A percentile compares a stretch with the other conserved stretches of the same genome.
Evolutionary conservation across 2,113 vertebrate species (phyloP).

Genomic region (Stegostoma tigrinum): DNA sequence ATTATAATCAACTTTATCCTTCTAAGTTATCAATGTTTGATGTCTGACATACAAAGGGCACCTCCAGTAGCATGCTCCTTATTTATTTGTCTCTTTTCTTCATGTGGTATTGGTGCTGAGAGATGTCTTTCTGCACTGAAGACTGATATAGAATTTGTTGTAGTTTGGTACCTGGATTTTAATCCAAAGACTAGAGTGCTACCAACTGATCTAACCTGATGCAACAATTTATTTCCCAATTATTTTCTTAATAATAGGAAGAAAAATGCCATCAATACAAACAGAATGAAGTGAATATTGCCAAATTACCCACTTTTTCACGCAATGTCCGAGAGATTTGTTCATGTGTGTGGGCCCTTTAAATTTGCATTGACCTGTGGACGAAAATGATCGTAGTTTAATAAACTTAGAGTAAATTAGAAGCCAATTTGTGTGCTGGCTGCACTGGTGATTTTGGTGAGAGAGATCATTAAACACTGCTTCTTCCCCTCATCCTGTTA

Average conservation of each 20-base stretch:
- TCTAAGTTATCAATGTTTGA: neutral
- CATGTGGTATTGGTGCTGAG: neutral
- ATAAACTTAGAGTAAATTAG: no score
- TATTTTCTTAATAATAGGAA: neutral
- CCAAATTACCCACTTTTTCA: no score
- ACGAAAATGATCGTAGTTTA: no score
- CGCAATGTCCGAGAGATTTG: no score
- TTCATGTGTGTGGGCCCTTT: no score
- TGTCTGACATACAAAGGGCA: neutral
- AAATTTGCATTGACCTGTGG: no score
- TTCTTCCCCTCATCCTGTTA: neutral
- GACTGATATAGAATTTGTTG: neutral
- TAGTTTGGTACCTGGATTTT: neutral
- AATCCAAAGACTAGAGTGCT: neutral
- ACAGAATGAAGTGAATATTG: neutral
- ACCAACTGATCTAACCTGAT: neutral
- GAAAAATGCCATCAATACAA: neutral
- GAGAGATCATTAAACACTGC: neutral
- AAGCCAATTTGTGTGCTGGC: no score
- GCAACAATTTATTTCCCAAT: neutral
- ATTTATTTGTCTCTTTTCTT: neutral
- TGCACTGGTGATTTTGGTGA: no score
- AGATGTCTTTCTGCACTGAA: neutral
- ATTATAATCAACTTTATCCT: neutral
- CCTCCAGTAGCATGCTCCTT: neutral